Conservation (phyloP, 2,113 vertebrate genomes). For the Ursus arctos region DNA sequence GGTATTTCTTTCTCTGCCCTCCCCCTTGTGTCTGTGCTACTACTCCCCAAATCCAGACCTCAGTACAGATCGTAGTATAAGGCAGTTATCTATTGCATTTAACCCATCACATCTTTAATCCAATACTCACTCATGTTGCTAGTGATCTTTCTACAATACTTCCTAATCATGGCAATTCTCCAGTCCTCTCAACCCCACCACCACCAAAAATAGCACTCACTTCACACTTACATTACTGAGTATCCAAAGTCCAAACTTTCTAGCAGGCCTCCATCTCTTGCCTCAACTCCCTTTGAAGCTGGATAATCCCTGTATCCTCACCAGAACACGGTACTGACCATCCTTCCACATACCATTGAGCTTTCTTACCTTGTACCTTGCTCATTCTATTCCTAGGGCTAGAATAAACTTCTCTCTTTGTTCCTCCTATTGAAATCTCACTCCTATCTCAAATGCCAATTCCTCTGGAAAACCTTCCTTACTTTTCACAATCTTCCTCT, state of each 20-base stretch:
- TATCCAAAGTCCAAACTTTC: background rate
- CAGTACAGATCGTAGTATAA: background rate
- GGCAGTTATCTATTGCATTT: background rate
- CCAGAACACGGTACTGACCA: background rate
- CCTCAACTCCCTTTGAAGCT: background rate
- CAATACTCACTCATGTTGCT: background rate
- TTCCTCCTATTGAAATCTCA: background rate
- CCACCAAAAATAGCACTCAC: background rate
- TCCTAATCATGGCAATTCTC: conserved; percentile 8
- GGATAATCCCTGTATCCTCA: background rate
- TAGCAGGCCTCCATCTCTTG: background rate
- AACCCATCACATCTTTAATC: background rate
- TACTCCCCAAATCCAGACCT: background rate
- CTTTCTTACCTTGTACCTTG: background rate
- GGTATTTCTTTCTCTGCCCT: background rate
- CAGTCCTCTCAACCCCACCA: background rate
- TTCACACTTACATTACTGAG: background rate
- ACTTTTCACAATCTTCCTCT: background rate
- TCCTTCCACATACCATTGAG: background rate
- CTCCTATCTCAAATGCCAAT: background rate
- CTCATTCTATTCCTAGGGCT: background rate
- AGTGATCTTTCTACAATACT: background rate
- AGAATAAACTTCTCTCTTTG: background rate
- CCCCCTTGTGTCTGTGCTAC: background rate
- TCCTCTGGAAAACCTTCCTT: background rate